Percentiles rank a stretch among this genome's conserved stretches.
phyloP scores from a whole-genome alignment of 2,888 invertebrate genomes.

The Drosophila subsilvestris region DNA sequence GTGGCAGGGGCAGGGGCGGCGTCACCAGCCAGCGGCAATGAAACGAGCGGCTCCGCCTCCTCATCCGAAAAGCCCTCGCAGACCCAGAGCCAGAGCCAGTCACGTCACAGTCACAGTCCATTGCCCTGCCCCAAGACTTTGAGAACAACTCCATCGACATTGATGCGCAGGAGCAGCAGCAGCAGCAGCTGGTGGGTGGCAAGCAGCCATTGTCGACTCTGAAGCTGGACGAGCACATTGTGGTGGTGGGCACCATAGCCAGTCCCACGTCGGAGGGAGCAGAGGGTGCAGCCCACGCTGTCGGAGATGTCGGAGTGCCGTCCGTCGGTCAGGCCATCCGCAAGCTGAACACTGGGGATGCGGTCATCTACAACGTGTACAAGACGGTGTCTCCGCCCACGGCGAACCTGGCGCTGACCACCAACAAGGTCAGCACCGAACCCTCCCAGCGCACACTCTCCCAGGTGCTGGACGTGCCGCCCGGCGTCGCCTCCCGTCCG shows the following conservation, averaged over 20 bases:
- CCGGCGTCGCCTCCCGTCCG: constrained; percentile 53
- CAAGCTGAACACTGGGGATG: constrained; percentile 71
- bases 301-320: background rate
- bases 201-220: constrained; percentile 43
- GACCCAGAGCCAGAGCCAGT: background rate
- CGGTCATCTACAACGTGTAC: constrained; percentile 74
- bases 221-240: constrained; percentile 65
- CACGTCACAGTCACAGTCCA: constrained; percentile 39
- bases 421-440: constrained; percentile 73
- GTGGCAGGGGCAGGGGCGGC: constrained; percentile 54
- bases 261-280: constrained; percentile 63
- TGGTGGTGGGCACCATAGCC: constrained; percentile 64
- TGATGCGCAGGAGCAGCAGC: constrained; percentile 73
- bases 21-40: constrained; percentile 68
- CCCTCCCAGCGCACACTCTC: constrained; percentile 53
- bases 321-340: constrained; percentile 63
- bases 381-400: constrained; percentile 80
- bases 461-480: constrained; percentile 68
- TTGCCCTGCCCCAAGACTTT: constrained; percentile 81
- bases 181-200: constrained; percentile 19
- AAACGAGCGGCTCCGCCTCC: constrained; percentile 44
- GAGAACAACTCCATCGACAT: constrained; percentile 83
- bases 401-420: constrained; percentile 71
- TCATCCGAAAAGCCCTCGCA: constrained; percentile 75
- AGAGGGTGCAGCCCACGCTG: constrained; percentile 43